Evolutionary conservation across 2,888 invertebrate genomes (phyloP).

Genomic region (Adelognathus sp.): DNA sequence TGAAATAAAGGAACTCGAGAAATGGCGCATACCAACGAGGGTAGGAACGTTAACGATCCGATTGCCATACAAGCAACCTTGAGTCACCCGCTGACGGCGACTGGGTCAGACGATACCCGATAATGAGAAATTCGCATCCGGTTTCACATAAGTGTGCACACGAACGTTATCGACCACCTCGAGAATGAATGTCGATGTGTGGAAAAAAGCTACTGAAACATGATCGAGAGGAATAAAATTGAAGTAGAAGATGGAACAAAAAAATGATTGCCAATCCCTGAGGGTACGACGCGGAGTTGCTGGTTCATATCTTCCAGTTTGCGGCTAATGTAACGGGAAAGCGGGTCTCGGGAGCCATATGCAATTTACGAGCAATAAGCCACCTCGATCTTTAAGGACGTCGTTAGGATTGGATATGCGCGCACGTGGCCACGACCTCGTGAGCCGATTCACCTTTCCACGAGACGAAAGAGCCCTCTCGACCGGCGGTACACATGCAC

Average conservation of each 20-base stretch:
- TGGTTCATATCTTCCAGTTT: conserved; percentile 51
- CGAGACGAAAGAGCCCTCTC: conserved; percentile 46
- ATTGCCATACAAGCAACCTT: not conserved
- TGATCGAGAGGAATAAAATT: not conserved
- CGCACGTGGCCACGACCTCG: conserved; percentile 77
- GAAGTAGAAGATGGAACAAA: no score
- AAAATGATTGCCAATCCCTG: not conserved
- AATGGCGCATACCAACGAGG: conserved; percentile 20
- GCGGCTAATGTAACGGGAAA: conserved; percentile 70
- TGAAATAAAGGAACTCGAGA: conserved; percentile 35
- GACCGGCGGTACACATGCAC: not conserved
- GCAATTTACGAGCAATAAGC: conserved; percentile 78
- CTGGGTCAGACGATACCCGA: conserved; percentile 34
- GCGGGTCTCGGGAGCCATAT: conserved; percentile 73
- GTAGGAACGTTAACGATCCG: conserved; percentile 49
- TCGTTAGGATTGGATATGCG: conserved; percentile 77
- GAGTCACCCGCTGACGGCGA: conserved; percentile 32
- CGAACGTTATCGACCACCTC: not conserved
- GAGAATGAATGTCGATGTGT: not conserved
- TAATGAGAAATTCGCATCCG: conserved; percentile 48
- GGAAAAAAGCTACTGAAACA: not conserved
- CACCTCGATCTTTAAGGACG: conserved; percentile 73
- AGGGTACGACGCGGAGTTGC: conserved; percentile 37
- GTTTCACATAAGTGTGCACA: conserved; percentile 5
- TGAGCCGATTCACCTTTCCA: conserved; percentile 73